Evolutionary conservation across 2,888 invertebrate genomes (phyloP).

Genomic region (Anorthoa munda): DNA sequence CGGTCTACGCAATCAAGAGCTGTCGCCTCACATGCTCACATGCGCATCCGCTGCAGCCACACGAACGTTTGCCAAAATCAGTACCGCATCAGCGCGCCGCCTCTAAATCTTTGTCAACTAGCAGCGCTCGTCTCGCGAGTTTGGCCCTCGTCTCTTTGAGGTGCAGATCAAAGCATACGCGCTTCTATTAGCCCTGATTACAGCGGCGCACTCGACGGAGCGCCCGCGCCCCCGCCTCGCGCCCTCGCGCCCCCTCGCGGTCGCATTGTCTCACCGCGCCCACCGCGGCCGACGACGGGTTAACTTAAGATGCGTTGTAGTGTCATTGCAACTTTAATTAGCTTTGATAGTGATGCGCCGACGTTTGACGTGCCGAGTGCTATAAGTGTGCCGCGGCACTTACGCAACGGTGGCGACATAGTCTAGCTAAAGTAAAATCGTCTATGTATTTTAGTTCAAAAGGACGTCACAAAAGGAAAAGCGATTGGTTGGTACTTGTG

Average conservation of each 20-base stretch:
- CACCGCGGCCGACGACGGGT: constrained; percentile 76
- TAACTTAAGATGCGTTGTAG: constrained; percentile 83
- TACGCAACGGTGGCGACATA: constrained; percentile 53
- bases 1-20: constrained; percentile 37
- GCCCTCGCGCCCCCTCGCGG: constrained; percentile 66
- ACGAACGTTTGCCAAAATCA: constrained; percentile 58
- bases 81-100: constrained; percentile 62
- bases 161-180: constrained; percentile 89
- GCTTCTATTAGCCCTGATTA: constrained; percentile 91
- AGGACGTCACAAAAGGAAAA: constrained; percentile 32
- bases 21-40: neutral
- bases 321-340: constrained; percentile 88
- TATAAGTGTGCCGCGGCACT: constrained; percentile 57
- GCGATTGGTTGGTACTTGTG: constrained; percentile 26
- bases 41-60: constrained; percentile 11
- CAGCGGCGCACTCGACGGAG: constrained; percentile 79
- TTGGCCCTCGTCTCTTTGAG: constrained; percentile 87
- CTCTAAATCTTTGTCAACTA: constrained; percentile 68
- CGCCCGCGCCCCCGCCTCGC: constrained; percentile 53
- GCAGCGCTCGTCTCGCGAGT: constrained; percentile 75
- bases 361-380: constrained; percentile 61
- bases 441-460: constrained; percentile 39
- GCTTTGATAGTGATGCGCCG: constrained; percentile 78
- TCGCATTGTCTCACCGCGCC: constrained; percentile 79
- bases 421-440: constrained; percentile 29